Conservation (phyloP, 1,140 invertebrate species). For the Lethrus apterus region DNA sequence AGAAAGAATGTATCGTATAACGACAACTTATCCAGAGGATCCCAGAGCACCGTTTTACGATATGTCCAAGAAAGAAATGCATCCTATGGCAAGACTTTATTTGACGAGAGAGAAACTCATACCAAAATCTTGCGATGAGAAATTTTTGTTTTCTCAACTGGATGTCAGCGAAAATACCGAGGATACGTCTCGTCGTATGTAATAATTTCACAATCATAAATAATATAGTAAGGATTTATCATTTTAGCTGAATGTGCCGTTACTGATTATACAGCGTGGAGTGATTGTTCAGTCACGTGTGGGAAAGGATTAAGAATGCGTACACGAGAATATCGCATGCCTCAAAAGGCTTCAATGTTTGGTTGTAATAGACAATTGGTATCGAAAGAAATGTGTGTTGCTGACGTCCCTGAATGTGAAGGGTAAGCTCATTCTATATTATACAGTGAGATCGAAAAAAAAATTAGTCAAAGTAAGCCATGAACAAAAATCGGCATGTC, state of each 20-base stretch:
- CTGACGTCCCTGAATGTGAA: conserved; percentile 59
- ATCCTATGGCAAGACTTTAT: conserved; percentile 71
- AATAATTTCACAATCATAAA: conserved; percentile 7
- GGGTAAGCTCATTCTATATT: no score
- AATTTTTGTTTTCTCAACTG: conserved; percentile 51
- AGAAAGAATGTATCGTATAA: conserved; percentile 84
- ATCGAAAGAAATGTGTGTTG: conserved; percentile 83
- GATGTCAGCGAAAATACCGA: conserved; percentile 68
- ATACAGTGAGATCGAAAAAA: no score
- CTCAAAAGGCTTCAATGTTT: conserved; percentile 68
- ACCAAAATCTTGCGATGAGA: conserved; percentile 62
- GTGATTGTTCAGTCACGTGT: conserved; percentile 74
- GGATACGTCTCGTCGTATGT: conserved; percentile 63
- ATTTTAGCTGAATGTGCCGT: conserved; percentile 68
- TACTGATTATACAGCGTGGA: conserved; percentile 67
- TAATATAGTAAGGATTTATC: background rate
- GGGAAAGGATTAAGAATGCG: conserved; percentile 84
- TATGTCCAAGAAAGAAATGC: conserved; percentile 61
- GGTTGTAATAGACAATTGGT: conserved; percentile 73
- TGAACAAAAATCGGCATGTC: no score
- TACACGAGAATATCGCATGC: conserved; percentile 64
- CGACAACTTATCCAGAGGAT: conserved; percentile 78
- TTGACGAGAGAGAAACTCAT: conserved; percentile 66
- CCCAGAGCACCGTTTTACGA: conserved; percentile 88
- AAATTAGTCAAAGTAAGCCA: no score